These are phyloP conservation scores for Teleogryllus oceanicus DNA, from an alignment of 2,888 invertebrate genomes.

Conservation along the genomic window DNA sequence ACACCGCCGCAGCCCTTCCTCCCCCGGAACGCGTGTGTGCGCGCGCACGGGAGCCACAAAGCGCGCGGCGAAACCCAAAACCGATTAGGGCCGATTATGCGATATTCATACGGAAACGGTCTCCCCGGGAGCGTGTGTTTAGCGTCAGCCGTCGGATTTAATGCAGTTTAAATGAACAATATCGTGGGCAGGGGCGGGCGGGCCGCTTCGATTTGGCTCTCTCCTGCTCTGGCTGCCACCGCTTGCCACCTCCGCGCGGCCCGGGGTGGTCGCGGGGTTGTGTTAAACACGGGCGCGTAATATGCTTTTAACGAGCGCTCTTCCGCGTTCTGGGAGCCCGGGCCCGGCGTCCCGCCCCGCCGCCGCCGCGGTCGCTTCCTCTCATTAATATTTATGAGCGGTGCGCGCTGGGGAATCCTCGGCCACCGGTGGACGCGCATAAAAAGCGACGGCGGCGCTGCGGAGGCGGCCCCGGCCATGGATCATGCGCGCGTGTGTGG, in stretches of 20 bases:
- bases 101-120: not conserved
- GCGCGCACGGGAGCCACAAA: not conserved
- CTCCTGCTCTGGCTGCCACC: not conserved
- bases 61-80: not conserved
- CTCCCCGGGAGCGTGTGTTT: not conserved
- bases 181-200: not conserved
- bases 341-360: not conserved
- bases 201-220: not conserved
- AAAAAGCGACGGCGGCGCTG: not conserved
- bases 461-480: not conserved
- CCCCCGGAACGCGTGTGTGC: not conserved
- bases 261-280: not conserved
- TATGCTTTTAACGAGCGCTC: constrained; percentile 6
- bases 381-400: constrained; percentile 2
- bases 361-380: not conserved
- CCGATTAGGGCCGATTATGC: not conserved
- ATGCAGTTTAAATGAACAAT: constrained; percentile 18
- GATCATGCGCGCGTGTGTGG: no score
- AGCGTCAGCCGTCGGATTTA: constrained; percentile 9
- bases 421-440: not conserved
- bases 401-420: constrained; percentile 6
- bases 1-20: no score
- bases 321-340: constrained; percentile 12
- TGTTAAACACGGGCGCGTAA: constrained; percentile 7
- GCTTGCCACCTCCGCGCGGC: not conserved